A percentile compares a stretch with the other conserved stretches of the same genome.
phyloP scores from a whole-genome alignment of 2,797 vertebrate species.

The Diceros bicornis region DNA sequence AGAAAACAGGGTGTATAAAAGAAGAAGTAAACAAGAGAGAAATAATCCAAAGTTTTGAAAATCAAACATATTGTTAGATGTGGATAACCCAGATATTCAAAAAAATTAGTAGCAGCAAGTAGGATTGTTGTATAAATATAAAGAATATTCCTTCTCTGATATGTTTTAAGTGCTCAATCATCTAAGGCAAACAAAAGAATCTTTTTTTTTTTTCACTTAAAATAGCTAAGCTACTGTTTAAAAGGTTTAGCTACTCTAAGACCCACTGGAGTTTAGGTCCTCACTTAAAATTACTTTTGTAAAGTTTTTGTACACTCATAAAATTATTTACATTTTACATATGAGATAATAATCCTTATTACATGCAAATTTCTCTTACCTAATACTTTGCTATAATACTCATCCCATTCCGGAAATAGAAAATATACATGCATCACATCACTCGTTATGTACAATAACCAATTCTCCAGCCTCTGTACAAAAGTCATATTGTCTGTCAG shows the following conservation, averaged over 20 bases:
- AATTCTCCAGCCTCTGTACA: slow-evolving; percentile 88
- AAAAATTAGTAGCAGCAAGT: background rate
- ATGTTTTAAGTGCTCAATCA: background rate
- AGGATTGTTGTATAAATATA: background rate
- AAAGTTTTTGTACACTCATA: background rate
- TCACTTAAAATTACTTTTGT: background rate
- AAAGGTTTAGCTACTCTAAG: too few species aligned
- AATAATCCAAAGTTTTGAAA: background rate
- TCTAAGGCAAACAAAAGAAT: background rate
- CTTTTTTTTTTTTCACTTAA: background rate
- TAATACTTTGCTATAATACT: slow-evolving; percentile 84
- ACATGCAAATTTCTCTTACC: slow-evolving; percentile 76
- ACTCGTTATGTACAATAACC: slow-evolving; percentile 32
- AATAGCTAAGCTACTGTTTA: background rate
- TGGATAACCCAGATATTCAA: background rate
- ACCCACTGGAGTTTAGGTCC: background rate
- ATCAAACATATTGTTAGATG: background rate
- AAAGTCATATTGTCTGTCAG: slow-evolving; percentile 91
- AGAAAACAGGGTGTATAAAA: background rate
- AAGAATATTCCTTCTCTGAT: background rate
- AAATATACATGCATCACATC: slow-evolving; percentile 79
- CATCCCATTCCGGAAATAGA: slow-evolving; percentile 53
- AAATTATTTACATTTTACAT: background rate
- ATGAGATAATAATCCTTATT: background rate
- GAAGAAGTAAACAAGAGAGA: background rate